Base-by-base conservation (phyloP, 2,113 vertebrate species). In the Corythaeola cristata region DNA sequence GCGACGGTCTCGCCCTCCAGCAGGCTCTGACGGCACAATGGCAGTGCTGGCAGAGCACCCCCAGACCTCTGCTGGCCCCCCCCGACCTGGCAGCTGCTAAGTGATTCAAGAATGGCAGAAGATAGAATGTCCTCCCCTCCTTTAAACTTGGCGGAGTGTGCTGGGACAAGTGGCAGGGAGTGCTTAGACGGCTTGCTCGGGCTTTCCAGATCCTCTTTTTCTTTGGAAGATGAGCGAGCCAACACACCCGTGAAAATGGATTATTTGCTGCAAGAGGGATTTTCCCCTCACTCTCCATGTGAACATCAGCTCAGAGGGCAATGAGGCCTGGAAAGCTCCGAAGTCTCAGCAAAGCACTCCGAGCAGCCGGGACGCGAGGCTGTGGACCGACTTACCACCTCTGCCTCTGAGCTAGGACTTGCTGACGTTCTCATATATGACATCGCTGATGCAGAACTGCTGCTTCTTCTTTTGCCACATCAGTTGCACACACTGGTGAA, bases 401-500 rank as follows among this genome's bases (percentile, higher is more conserved):
- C 12, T 21, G 83, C 52, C 69, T 82, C 88, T 59, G 88, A 94
- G 87, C 97, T 99, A 99, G 96, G 99, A 99, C 96, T 99, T 99
- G 98, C 98, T 99, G 94, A 99, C 99, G 4, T 99, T 99, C 97
- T 99, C 99, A 9, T 99, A 99, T 97, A 99, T 99, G 97, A 99
- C 98, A 8, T 99, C 99, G 0, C 99, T 99, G 98, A 99, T 98
- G 96, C 98, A 97, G 84, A 98, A 98, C 93, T 99, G 99, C 96
- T 99, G 98, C 95, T 99, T 99, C 97, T 99, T 99, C 98, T 99
- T 99, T 88, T 98, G 98, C 99, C 99, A 99, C 99, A 99, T 99
- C 80, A 99, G 92, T 62, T 99, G 98, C 87, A 99, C 99, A 24
- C 99, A 99, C 97, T 99, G 99, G 75, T 99, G 99, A 94, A 99